phyloP scores from a whole-genome alignment of 2,797 vertebrate species.

The Halcyon leucocephala region DNA sequence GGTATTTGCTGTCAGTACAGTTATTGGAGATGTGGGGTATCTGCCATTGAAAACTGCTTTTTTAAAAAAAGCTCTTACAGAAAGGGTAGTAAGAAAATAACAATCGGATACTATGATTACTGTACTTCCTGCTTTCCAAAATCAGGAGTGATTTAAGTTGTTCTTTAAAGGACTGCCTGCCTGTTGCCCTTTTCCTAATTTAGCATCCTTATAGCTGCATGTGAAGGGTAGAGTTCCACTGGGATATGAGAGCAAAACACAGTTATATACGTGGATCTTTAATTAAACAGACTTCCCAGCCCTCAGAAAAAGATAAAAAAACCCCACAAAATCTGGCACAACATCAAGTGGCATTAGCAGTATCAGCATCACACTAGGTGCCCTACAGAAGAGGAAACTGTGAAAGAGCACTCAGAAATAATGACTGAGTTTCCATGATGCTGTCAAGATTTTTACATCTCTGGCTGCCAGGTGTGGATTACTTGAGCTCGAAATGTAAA shows the following conservation, averaged over 20 bases:
- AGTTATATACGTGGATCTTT: background rate
- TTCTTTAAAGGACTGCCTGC: background rate
- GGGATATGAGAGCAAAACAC: background rate
- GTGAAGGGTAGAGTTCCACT: conserved; percentile 22
- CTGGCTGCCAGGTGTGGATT: conserved; percentile 45
- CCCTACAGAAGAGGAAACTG: conserved; percentile 9
- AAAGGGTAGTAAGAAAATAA: background rate
- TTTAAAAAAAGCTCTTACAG: background rate
- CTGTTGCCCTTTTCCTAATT: background rate
- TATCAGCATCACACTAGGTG: background rate
- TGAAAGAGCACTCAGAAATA: conserved; percentile 3
- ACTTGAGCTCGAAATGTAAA: conserved; percentile 58
- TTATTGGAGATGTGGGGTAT: background rate
- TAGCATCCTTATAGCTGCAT: background rate
- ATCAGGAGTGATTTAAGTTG: background rate
- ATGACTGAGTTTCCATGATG: conserved; percentile 59
- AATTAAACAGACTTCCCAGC: conserved; percentile 43
- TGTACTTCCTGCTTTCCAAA: background rate
- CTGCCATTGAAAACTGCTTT: background rate
- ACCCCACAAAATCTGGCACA: background rate
- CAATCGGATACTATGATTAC: background rate
- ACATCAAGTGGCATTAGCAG: conserved; percentile 7
- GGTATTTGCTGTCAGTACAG: background rate
- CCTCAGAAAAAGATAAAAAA: background rate
- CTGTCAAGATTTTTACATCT: conserved; percentile 47